phyloP scores from a whole-genome alignment of 2,888 invertebrate species.

The Leptogaster cylindrica region DNA sequence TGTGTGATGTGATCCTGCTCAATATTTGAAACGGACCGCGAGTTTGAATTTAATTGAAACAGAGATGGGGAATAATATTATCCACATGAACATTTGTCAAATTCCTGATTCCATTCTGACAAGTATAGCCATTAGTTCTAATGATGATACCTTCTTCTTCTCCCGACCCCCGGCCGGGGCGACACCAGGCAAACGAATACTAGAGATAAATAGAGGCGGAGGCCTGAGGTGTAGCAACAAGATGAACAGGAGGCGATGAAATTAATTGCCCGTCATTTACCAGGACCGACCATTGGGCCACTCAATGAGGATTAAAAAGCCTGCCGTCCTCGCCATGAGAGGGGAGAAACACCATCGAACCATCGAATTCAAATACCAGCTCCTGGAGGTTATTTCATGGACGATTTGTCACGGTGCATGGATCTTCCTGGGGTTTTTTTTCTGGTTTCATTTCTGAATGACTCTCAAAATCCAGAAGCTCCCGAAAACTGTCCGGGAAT shows the following conservation, averaged over 20 bases:
- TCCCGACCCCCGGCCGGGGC: background rate
- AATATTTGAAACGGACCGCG: background rate
- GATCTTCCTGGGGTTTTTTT: too few species aligned
- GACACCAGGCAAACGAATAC: background rate
- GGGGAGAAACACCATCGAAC: background rate
- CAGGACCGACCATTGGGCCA: slow-evolving; percentile 12
- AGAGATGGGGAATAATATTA: background rate
- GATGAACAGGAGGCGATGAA: slow-evolving; percentile 26
- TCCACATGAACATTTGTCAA: slow-evolving; percentile 20
- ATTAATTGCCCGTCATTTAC: slow-evolving; percentile 37
- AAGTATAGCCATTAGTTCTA: slow-evolving; percentile 13
- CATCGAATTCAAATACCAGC: slow-evolving; percentile 1
- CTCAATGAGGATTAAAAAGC: slow-evolving; percentile 30
- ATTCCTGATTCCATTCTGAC: slow-evolving; percentile 10
- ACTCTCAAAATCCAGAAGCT: background rate
- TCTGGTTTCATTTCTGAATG: too few species aligned
- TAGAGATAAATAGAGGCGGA: background rate
- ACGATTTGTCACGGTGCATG: slow-evolving; percentile 32
- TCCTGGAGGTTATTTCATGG: slow-evolving; percentile 38
- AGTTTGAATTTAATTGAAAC: background rate
- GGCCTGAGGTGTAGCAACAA: background rate
- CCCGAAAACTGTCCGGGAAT: background rate
- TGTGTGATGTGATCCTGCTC: slow-evolving; percentile 12
- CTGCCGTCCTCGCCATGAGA: background rate
- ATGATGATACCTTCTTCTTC: background rate